phyloP scores from a whole-genome alignment of 2,888 invertebrate genomes.

The Drosophila formosana region DNA sequence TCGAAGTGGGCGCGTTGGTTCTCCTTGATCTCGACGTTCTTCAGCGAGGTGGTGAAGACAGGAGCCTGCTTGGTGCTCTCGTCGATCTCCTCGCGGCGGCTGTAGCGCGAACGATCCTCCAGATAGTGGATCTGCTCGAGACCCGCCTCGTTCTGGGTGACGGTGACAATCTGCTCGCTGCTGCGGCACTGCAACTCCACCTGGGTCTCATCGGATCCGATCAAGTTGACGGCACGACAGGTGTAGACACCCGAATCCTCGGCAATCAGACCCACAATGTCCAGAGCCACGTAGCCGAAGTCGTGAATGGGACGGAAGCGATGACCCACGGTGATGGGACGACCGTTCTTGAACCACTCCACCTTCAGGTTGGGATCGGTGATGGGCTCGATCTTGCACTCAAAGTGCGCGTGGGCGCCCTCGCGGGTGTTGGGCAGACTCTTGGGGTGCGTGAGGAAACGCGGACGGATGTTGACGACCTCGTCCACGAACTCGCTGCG shows the following conservation, averaged over 20 bases:
- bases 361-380: constrained; percentile 98
- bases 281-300: constrained; percentile 99
- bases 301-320: constrained; percentile 98
- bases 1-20: constrained; percentile 98
- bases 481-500: constrained; percentile 93
- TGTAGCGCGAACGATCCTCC: constrained; percentile 93
- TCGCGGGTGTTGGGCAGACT: constrained; percentile 94
- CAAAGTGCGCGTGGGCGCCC: constrained; percentile 97
- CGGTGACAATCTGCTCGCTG: constrained; percentile 92
- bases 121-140: constrained; percentile 95
- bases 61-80: constrained; percentile 96
- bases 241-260: constrained; percentile 98
- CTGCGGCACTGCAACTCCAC: constrained; percentile 91
- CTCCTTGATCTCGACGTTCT: constrained; percentile 96
- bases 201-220: constrained; percentile 94
- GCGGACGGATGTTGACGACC: constrained; percentile 92
- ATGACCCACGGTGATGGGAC: constrained; percentile 96
- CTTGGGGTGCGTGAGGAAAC: constrained; percentile 94
- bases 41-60: constrained; percentile 96
- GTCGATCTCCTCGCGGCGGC: constrained; percentile 90
- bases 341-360: constrained; percentile 98
- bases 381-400: constrained; percentile 98
- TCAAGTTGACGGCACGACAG: constrained; percentile 95
- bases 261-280: constrained; percentile 97
- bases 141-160: constrained; percentile 94